Evolutionary conservation across 2,888 invertebrate species (phyloP).

Genomic region (Sepioteuthis lessoniana): DNA sequence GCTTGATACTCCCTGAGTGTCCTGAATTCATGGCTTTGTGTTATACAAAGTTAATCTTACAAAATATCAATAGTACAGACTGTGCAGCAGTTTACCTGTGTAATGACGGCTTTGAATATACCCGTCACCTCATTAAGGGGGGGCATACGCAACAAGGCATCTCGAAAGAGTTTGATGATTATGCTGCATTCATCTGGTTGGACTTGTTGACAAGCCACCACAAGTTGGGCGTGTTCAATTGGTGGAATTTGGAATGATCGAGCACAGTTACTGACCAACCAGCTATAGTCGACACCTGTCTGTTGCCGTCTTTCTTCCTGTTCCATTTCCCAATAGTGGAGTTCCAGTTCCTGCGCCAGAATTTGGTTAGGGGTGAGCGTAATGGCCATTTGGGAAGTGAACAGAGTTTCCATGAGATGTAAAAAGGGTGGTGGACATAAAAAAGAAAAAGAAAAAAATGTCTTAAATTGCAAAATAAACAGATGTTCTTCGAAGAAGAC

Average conservation of each 20-base stretch:
- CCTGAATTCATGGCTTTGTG: not conserved
- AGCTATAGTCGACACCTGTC: constrained; percentile 72
- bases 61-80: not conserved
- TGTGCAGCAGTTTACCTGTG: constrained; percentile 43
- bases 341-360: constrained; percentile 60
- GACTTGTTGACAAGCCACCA: constrained; percentile 70
- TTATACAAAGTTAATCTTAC: not conserved
- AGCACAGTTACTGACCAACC: constrained; percentile 66
- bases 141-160: constrained; percentile 64
- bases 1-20: not conserved
- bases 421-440: not conserved
- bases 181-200: constrained; percentile 68
- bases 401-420: not conserved
- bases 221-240: constrained; percentile 70
- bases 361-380: not conserved
- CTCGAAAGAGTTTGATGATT: constrained; percentile 69
- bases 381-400: not conserved
- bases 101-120: constrained; percentile 66
- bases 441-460: too few relatives aligned
- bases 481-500: too few relatives aligned
- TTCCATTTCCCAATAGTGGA: constrained; percentile 59
- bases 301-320: constrained; percentile 58
- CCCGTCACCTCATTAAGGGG: constrained; percentile 63
- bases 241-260: constrained; percentile 69
- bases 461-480: too few relatives aligned